Conservation (phyloP, 2,797 vertebrate genomes). For the Malacoraja senta region DNA sequence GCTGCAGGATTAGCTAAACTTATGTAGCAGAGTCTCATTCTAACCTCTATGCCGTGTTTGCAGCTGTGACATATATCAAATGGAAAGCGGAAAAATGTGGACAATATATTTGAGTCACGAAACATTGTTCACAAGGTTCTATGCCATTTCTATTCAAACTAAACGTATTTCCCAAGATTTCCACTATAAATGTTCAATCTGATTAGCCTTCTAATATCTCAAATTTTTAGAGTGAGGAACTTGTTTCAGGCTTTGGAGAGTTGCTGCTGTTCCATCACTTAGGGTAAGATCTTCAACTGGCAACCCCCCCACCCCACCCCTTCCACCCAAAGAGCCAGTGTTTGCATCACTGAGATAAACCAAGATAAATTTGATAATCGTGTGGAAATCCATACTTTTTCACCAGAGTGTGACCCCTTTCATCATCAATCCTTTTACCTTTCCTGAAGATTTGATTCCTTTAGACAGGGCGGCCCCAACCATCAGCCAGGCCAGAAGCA, state of each 20-base stretch:
- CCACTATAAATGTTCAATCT: neutral
- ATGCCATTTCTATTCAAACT: neutral
- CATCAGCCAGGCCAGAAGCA: slow-evolving; percentile 75
- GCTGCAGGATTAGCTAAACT: neutral
- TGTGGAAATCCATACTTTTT: neutral
- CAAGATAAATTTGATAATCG: neutral
- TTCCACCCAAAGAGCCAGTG: neutral
- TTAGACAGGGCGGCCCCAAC: slow-evolving; percentile 70
- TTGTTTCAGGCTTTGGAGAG: neutral
- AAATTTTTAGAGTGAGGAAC: neutral
- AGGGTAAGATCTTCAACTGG: neutral
- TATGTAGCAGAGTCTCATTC: neutral
- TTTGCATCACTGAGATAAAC: neutral
- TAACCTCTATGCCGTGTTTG: neutral
- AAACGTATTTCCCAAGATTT: neutral
- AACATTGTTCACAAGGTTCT: neutral
- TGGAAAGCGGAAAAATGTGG: no score
- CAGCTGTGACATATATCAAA: neutral
- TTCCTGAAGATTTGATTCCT: slow-evolving; percentile 94
- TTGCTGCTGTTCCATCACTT: neutral
- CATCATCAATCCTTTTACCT: slow-evolving; percentile 61
- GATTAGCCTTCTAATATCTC: neutral
- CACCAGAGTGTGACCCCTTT: neutral
- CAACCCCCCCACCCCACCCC: no score
- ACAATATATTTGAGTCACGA: no score